A percentile compares a stretch with the other conserved stretches of the same genome.
Conservation (phyloP, 1,140 invertebrate species). For the Drosophila paulistorum region DNA sequence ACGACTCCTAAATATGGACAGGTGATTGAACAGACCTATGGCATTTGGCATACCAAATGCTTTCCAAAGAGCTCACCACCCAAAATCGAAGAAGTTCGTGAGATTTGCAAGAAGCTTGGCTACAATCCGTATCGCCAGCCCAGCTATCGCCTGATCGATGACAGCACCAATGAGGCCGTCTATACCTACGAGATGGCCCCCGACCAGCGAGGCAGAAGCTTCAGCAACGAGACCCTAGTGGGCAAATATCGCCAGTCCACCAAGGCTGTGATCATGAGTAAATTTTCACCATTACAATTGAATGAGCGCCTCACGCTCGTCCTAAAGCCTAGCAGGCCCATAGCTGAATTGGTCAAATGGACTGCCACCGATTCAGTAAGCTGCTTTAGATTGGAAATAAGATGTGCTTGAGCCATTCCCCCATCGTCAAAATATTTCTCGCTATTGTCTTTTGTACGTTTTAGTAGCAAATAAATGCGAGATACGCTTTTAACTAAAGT, state of each 20-base stretch:
- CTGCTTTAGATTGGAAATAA: conserved; percentile 75
- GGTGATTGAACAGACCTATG: conserved; percentile 84
- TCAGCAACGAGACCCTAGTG: conserved; percentile 57
- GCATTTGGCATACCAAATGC: conserved; percentile 86
- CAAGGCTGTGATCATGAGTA: conserved; percentile 72
- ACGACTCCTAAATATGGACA: conserved; percentile 82
- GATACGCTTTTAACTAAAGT: conserved; percentile 1
- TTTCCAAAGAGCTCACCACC: conserved; percentile 81
- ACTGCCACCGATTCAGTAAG: conserved; percentile 68
- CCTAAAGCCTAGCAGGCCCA: conserved; percentile 76
- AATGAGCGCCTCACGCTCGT: conserved; percentile 74
- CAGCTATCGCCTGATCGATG: conserved; percentile 75
- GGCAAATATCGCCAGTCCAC: conserved; percentile 72
- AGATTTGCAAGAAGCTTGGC: conserved; percentile 83
- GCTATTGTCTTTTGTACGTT: conserved; percentile 63
- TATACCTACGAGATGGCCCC: conserved; percentile 55
- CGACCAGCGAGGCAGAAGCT: conserved; percentile 58
- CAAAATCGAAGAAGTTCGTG: conserved; percentile 71
- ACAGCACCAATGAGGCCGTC: conserved; percentile 60
- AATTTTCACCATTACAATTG: conserved; percentile 74
- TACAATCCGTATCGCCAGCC: conserved; percentile 73
- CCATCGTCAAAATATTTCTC: conserved; percentile 16
- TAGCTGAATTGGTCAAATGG: conserved; percentile 76
- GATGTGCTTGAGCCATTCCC: conserved; percentile 51
- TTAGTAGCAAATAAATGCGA: conserved; percentile 73